A percentile compares a stretch with the other conserved stretches of the same genome.
Evolutionary conservation across 2,888 invertebrate species (phyloP).

Genomic region (Conus canariensis): DNA sequence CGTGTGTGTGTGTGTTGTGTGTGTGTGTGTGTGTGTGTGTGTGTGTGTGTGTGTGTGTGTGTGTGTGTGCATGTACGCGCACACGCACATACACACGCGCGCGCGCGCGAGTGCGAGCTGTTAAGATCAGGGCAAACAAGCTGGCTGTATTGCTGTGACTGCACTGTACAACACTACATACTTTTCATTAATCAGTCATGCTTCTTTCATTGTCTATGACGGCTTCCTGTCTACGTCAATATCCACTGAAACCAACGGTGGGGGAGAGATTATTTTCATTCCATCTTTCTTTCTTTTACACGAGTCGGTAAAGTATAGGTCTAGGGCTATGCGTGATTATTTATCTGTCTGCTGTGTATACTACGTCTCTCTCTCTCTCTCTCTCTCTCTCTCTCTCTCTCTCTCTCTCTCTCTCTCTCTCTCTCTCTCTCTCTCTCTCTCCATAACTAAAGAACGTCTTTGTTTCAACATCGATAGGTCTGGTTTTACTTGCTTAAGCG

Average conservation of each 20-base stretch:
- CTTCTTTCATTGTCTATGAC: background rate
- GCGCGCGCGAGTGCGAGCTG: background rate
- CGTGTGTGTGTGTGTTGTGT: background rate
- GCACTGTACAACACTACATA: background rate
- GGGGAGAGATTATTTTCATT: no score
- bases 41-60: slow-evolving; percentile 1
- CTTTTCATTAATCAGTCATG: background rate
- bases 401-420: background rate
- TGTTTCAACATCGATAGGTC: no score
- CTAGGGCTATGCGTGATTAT: no score
- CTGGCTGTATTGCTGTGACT: background rate
- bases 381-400: background rate
- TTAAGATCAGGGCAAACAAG: background rate
- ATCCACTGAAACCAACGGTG: no score
- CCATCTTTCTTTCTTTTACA: no score
- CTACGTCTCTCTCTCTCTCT: background rate
- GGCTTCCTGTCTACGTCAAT: background rate
- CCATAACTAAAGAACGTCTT: no score
- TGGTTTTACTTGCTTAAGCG: no score
- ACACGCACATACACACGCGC: background rate
- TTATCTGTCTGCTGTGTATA: no score
- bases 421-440: slow-evolving; percentile 9
- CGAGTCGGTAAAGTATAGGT: no score
- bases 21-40: background rate
- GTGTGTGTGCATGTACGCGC: background rate